phyloP scores from a whole-genome alignment of 1,140 invertebrate species.

The Reticulitermes speratus region DNA sequence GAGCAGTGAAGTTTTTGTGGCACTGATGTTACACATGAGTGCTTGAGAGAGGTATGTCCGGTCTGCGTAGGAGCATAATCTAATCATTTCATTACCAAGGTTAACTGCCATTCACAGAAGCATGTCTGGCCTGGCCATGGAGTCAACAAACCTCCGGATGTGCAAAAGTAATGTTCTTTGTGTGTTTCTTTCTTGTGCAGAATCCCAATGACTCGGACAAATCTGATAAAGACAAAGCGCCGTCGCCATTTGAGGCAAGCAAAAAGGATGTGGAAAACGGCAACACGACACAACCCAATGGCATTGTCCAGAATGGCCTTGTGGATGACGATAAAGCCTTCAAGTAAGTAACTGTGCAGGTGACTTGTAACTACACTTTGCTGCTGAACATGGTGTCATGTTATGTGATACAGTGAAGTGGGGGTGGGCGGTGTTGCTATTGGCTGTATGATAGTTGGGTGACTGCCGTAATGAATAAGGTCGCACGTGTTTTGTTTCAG shows the following conservation, averaged over 20 bases:
- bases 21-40: no score
- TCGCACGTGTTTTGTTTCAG: no score
- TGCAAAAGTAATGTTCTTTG: background rate
- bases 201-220: conserved; percentile 48
- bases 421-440: background rate
- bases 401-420: background rate
- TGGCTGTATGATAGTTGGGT: no score
- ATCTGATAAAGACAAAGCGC: conserved; percentile 64
- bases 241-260: conserved; percentile 64
- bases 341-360: conserved; percentile 67
- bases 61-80: no score
- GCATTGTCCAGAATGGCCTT: conserved; percentile 80
- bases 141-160: background rate
- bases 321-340: conserved; percentile 87
- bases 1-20: no score
- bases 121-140: background rate
- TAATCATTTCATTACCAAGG: background rate
- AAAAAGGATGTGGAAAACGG: conserved; percentile 56
- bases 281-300: conserved; percentile 59
- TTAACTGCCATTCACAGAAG: background rate
- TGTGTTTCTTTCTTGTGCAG: conserved; percentile 4
- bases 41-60: no score
- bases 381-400: background rate
- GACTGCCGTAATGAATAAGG: no score
- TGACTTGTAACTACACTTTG: background rate